A percentile compares a stretch with the other conserved stretches of the same genome.
Evolutionary conservation across 2,113 vertebrate genomes (phyloP).

Genomic region (Otus sunia): DNA sequence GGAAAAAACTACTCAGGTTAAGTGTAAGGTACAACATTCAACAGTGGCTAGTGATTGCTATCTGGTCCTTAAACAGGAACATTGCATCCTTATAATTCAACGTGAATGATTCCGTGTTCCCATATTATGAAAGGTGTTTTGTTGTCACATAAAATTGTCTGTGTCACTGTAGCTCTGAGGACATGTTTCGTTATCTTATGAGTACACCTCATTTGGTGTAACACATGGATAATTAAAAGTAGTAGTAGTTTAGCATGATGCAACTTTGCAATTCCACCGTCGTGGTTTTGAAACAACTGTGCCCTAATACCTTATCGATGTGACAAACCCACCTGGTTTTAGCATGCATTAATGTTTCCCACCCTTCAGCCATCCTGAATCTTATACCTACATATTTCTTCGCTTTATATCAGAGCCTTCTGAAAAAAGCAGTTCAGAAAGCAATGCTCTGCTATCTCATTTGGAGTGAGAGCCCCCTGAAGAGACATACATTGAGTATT

Average conservation of each 20-base stretch:
- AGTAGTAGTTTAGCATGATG: neutral
- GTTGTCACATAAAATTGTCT: neutral
- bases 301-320: neutral
- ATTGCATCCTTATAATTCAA: neutral
- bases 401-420: neutral
- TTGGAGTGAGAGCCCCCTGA: conserved; percentile 36
- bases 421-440: neutral
- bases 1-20: neutral
- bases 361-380: neutral
- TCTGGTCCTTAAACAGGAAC: neutral
- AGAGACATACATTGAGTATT: conserved; percentile 18
- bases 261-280: neutral
- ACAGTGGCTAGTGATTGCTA: neutral
- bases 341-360: neutral
- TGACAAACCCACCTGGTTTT: neutral
- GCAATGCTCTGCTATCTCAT: neutral
- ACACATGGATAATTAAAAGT: neutral
- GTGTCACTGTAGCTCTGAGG: neutral
- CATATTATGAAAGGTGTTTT: neutral
- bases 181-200: neutral
- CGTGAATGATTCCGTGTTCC: neutral
- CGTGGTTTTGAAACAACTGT: neutral
- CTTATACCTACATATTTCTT: neutral
- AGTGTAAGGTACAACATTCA: neutral
- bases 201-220: neutral